Base-by-base conservation (phyloP, 2,888 invertebrate species). In the Epiperipatus broadwayi region DNA sequence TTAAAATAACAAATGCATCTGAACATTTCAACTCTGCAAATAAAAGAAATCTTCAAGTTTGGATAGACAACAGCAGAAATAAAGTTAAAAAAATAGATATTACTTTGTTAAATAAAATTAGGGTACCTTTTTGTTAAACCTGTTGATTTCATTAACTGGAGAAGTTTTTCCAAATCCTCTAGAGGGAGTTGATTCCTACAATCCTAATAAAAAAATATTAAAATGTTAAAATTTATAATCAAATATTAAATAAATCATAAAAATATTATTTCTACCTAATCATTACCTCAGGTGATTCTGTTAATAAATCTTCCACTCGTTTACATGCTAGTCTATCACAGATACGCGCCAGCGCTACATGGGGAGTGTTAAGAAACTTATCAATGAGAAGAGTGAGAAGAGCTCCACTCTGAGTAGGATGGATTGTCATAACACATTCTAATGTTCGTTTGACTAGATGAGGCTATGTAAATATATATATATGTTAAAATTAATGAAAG, bases 241-340 rank as follows among this genome's bases (percentile, higher is more conserved):
- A n/a, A 25, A 10, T 20, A 14, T 36, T 27, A 2, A 15, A 35
- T 12, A 4, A 5, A 10, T 16, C 45, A 28, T 49, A 48, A 25
- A 25, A 8, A 25, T 25, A 14, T 7, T 14, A n/a, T n/a, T n/a
- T n/a, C n/a, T n/a, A n/a, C n/a, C n/a, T n/a, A n/a, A n/a, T n/a
- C n/a, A n/a, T n/a, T 4, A 41, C 68, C 28, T 45, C 47, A 14
- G 31, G 18, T 5, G 42, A 8, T 5, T 73, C 73, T 0, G 73
- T 71, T 43, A 75, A 63, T n/a, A 81, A 56, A 46, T 71, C 63
- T 51, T 71, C 73, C 29, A 77, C 68, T 46, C 76, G 66, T 16
- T 58, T 52, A 53, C 74, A 72, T 1, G 76, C 76, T 39, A 83
- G 65, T 49, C 71, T 71, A n/a, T 74, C 72, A 38, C 76, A 75